Conservation (phyloP, 2,113 vertebrate species). For the Loxodonta africana region DNA sequence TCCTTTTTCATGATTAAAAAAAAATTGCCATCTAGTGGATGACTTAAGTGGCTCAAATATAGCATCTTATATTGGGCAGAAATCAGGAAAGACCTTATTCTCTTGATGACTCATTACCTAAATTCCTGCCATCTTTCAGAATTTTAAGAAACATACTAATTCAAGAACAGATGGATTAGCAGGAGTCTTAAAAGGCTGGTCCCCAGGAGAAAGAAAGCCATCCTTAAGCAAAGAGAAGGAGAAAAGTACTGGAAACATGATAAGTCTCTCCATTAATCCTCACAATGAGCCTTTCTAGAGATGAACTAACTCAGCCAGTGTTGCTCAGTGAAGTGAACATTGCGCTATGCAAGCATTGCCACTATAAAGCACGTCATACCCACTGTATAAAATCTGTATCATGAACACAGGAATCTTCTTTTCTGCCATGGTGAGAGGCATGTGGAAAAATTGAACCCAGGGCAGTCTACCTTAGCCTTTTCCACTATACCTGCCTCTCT, state of each 20-base stretch:
- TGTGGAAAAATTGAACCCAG: background rate
- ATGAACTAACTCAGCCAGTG: background rate
- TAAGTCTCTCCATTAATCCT: background rate
- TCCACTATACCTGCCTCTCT: background rate
- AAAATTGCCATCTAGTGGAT: background rate
- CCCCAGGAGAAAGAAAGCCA: background rate
- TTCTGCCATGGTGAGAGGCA: background rate
- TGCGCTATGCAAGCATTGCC: conserved; percentile 71
- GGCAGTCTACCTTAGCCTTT: background rate
- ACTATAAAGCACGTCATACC: conserved; percentile 82
- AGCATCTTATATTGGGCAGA: background rate
- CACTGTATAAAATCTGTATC: conserved; percentile 77
- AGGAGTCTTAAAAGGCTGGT: background rate
- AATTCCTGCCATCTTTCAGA: background rate
- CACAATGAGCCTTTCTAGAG: background rate
- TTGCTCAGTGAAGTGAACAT: background rate
- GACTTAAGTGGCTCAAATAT: background rate
- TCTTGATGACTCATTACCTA: background rate
- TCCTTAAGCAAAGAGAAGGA: background rate
- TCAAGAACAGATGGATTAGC: background rate
- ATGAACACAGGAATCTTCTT: conserved; percentile 74
- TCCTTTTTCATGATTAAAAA: background rate
- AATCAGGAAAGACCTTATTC: background rate
- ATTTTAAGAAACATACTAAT: background rate
- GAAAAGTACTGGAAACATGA: background rate